Base-by-base conservation (phyloP, 1,140 invertebrate species). In the Conopomorpha cramerella region DNA sequence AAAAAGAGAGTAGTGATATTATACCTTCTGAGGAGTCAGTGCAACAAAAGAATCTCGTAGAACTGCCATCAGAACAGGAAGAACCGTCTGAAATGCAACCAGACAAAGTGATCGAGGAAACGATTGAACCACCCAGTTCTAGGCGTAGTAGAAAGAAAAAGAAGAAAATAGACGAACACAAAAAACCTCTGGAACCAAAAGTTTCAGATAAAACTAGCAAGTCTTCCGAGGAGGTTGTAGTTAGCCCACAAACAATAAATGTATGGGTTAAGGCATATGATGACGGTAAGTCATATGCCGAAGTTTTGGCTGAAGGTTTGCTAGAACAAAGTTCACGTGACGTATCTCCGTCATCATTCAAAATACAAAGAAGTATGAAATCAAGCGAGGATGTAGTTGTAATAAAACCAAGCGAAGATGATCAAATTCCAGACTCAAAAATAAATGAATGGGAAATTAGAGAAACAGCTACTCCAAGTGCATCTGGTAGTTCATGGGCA, bases 251-350 rank as follows among this genome's bases (percentile, higher is more conserved):
- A 41, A 43, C 40, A 28, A 34, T 51, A 28, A 77, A 77, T 48
- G 49, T 80, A 34, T 82, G 80, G 80, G 46, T 39, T 6, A 74
- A 71, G 43, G 36, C 68, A 29, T 42, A 54, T 36, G 66, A 81
- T 14, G 76, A 77, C 18, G 78, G 77, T 2, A 84, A 83, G 66
- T 83, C 83, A 3, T 84, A 84, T 39, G 83, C 82, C 19, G 77
- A 81, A 60, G 77, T 84, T 8, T 65, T 84, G 8, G 78, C 81
- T 12, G 77, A 76, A 48, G 72, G 65, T 3, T 46, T 68, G 16
- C 3, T 36, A 1, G 33, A 34, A 30, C 13, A n/a, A n/a, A n/a
- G n/a, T n/a, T n/a, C n/a, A n/a, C n/a, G n/a, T n/a, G n/a, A n/a
- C n/a, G n/a, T n/a, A n/a, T n/a, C n/a, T n/a, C n/a, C n/a, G n/a